Conservation (phyloP, 1,140 invertebrate species). For the Drosophila guanche region DNA sequence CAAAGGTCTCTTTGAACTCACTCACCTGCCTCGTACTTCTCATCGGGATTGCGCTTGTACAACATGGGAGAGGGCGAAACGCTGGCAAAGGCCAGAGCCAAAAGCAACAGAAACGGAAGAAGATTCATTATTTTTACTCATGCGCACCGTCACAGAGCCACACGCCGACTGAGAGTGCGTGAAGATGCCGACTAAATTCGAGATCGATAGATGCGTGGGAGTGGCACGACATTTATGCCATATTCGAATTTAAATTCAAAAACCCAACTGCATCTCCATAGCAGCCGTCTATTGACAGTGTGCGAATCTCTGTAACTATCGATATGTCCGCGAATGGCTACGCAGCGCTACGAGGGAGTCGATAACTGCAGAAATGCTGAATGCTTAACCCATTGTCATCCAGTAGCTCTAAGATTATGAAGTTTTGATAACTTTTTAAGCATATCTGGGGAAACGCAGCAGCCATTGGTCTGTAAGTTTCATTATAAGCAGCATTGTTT, state of each 20-base stretch:
- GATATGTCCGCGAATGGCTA: neutral
- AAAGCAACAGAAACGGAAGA: slow-evolving; percentile 10
- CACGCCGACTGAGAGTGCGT: slow-evolving; percentile 20
- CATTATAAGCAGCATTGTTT: too few species aligned
- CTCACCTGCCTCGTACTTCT: slow-evolving; percentile 78
- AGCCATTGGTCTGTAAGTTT: too few species aligned
- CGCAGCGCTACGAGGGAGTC: too few species aligned
- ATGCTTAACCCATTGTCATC: too few species aligned
- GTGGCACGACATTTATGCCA: neutral
- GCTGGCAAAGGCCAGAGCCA: slow-evolving; percentile 28
- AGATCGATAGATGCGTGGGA: too few species aligned
- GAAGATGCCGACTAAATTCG: too few species aligned
- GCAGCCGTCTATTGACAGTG: slow-evolving; percentile 3
- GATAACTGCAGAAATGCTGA: too few species aligned
- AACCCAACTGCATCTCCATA: neutral
- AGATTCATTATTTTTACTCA: slow-evolving; percentile 22
- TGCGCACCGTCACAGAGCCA: slow-evolving; percentile 20
- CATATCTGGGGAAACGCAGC: too few species aligned
- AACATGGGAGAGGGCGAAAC: slow-evolving; percentile 63
- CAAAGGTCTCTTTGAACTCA: neutral
- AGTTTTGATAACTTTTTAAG: too few species aligned
- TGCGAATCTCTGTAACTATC: neutral
- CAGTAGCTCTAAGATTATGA: too few species aligned
- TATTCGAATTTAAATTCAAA: slow-evolving; percentile 22
- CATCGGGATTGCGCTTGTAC: slow-evolving; percentile 79